Conservation (phyloP, 2,797 vertebrate species). For the Catamblyrhynchus diadema region DNA sequence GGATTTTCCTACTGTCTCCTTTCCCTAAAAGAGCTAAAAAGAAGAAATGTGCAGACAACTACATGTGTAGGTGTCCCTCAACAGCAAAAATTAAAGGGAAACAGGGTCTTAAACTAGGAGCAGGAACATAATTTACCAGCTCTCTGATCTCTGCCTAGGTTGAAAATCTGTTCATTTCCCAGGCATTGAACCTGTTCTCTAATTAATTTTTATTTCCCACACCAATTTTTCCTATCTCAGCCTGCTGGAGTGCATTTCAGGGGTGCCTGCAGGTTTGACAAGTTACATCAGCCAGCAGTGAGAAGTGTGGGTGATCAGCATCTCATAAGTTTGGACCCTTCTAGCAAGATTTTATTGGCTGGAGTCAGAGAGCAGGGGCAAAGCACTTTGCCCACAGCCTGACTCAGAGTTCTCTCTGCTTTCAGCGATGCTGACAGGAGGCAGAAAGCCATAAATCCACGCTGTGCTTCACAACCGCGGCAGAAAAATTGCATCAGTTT, state of each 20-base stretch:
- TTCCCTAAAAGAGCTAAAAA: background rate
- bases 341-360: background rate
- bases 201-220: background rate
- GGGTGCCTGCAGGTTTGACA: background rate
- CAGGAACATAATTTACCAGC: background rate
- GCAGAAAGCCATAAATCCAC: background rate
- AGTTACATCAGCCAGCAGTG: background rate
- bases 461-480: background rate
- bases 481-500: background rate
- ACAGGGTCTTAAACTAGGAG: background rate
- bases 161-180: background rate
- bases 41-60: background rate
- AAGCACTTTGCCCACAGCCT: background rate
- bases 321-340: background rate
- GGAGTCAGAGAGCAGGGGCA: background rate
- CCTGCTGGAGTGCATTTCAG: background rate
- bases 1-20: background rate
- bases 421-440: background rate
- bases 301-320: background rate
- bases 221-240: background rate
- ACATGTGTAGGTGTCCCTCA: background rate
- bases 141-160: background rate
- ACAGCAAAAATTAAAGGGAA: background rate
- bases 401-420: background rate
- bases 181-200: fast-evolving